Evolutionary conservation across 2,888 invertebrate species (phyloP).

Genomic region (Andrena camellia): DNA sequence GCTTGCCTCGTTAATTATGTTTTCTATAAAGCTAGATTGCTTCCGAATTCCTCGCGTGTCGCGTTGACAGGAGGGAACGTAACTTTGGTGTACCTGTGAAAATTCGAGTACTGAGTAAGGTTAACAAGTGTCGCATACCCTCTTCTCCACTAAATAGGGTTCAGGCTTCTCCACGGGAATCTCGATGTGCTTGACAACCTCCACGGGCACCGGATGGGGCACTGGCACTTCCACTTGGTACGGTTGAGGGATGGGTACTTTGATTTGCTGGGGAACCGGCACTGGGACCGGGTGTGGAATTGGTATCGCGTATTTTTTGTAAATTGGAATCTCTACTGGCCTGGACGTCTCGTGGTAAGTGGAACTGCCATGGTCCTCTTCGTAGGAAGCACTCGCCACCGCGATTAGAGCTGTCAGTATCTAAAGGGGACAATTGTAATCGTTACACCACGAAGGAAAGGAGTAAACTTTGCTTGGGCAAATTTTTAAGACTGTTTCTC

Average conservation of each 20-base stretch:
- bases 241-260: conserved; percentile 87
- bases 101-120: not conserved
- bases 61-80: too few species aligned
- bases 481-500: not conserved
- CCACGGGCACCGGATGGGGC: conserved; percentile 84
- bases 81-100: not conserved
- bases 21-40: not conserved
- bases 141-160: conserved; percentile 87
- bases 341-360: conserved; percentile 82
- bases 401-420: conserved; percentile 73
- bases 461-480: not conserved
- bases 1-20: not conserved
- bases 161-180: conserved; percentile 87
- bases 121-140: conserved; percentile 76
- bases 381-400: conserved; percentile 74
- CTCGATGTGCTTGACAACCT: conserved; percentile 86
- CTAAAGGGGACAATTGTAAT: conserved; percentile 59
- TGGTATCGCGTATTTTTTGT: conserved; percentile 85
- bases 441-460: not conserved
- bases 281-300: conserved; percentile 87
- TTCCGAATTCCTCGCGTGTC: too few species aligned
- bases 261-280: conserved; percentile 86
- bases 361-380: conserved; percentile 75
- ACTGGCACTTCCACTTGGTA: conserved; percentile 87
- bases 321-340: conserved; percentile 81